A percentile compares a stretch with the other conserved stretches of the same genome.
Conservation (phyloP, 1,140 invertebrate species). For the Colletes gigas region DNA sequence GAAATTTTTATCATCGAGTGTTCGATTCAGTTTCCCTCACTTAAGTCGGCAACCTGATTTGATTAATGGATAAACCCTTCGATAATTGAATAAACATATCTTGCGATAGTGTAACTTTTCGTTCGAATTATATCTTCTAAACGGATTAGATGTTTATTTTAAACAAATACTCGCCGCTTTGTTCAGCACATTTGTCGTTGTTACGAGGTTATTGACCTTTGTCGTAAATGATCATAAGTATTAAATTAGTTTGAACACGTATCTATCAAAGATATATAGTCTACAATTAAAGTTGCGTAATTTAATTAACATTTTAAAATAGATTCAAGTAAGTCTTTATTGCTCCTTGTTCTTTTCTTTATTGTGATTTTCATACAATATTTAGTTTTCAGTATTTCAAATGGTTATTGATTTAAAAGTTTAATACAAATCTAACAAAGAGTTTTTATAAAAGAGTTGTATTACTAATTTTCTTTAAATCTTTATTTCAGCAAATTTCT, state of each 20-base stretch:
- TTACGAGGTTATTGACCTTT: conserved; percentile 6
- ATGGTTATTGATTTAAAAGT: neutral
- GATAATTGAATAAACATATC: neutral
- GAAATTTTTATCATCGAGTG: conserved; percentile 7
- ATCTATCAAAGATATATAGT: neutral
- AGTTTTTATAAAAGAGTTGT: neutral
- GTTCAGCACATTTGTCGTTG: conserved; percentile 11
- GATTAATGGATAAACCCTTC: neutral
- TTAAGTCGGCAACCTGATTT: neutral
- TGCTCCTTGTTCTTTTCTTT: neutral
- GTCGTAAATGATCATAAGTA: neutral
- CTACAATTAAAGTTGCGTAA: neutral
- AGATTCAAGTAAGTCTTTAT: neutral
- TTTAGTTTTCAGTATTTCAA: neutral
- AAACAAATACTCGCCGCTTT: conserved; percentile 6
- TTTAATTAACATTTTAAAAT: neutral
- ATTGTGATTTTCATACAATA: neutral
- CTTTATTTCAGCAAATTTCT: conserved; percentile 94
- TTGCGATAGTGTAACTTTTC: neutral
- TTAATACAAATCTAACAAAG: conserved; percentile 15
- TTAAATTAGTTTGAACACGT: neutral
- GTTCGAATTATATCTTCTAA: neutral
- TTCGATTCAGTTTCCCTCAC: neutral
- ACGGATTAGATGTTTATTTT: conserved; percentile 3
- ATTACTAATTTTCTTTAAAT: conserved; percentile 48